Evolutionary conservation across 2,888 invertebrate species (phyloP).

Genomic region (Oasisia sp.): DNA sequence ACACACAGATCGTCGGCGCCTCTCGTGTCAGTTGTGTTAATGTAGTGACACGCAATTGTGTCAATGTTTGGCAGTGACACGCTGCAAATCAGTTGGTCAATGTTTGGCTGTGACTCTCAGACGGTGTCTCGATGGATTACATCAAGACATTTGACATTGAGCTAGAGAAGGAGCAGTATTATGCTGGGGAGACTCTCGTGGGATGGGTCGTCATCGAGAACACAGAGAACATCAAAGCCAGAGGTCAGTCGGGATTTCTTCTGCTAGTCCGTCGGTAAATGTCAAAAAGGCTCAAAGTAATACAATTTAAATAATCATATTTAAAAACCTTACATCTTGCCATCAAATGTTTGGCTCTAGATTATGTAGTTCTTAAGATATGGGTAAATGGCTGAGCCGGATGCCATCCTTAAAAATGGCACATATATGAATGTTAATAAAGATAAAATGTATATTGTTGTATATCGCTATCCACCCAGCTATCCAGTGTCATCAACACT

Average conservation of each 20-base stretch:
- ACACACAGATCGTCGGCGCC: not conserved
- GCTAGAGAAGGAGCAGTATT: constrained; percentile 79
- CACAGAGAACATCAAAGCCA: constrained; percentile 79
- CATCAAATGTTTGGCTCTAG: too few species aligned
- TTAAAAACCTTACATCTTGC: too few species aligned
- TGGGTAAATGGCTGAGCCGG: too few species aligned
- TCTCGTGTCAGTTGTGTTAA: not conserved
- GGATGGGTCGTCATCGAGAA: constrained; percentile 79
- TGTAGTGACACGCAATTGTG: not conserved
- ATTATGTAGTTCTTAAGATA: too few species aligned
- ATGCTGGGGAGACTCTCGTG: constrained; percentile 77
- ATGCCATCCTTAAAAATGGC: too few species aligned
- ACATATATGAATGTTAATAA: too few species aligned
- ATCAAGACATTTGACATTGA: constrained; percentile 81
- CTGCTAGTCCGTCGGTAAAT: too few species aligned
- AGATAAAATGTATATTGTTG: too few species aligned
- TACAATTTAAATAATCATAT: too few species aligned
- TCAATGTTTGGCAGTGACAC: constrained; percentile 1
- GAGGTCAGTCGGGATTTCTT: constrained; percentile 70
- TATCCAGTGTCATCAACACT: too few species aligned
- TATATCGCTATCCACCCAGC: too few species aligned
- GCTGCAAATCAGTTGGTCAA: not conserved
- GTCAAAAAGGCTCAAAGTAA: too few species aligned
- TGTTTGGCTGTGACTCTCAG: not conserved
- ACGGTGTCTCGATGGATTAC: constrained; percentile 74